Evolutionary conservation across 1,140 invertebrate species (phyloP), one percentile per base, ranked within the genome.

Genomic region (Phortica variegata): DNA sequence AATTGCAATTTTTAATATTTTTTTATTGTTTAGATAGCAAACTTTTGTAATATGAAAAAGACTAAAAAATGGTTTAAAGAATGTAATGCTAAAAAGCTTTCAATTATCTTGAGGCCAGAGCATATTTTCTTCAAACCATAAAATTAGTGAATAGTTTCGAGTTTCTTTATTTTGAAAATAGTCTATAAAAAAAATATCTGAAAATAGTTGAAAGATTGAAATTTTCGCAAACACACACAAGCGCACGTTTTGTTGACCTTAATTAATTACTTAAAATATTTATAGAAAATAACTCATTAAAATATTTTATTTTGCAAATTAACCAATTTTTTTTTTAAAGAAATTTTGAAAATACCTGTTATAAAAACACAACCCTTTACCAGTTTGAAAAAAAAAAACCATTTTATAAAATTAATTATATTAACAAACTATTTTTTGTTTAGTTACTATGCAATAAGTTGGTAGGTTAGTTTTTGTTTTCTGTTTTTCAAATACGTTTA

Each of bases 221-320:
- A 60, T 44, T 53, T 63, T 68, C 57, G 45, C 48, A 63, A 52
- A 61, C 62, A 68, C 65, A 69, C 63, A 69, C 60, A 68, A 63
- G 60, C 57, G 60, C 60, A 63, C 60, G 23, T 43, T 47, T 29
- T 6, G 33, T n/a, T 34, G n/a, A n/a, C n/a, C n/a, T n/a, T n/a
- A n/a, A n/a, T n/a, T n/a, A n/a, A n/a, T n/a, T n/a, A n/a, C n/a
- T 34, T 6, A 34, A 40, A 23, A 6, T 29, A 6, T 29, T 29
- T 29, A 7, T 29, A 29, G 12, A 29, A 29, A 29, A 29, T 29
- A 29, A 29, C 6, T 29, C 26, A 29, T 29, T 7, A 39, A 48
- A 52, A 53, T 56, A 54, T 42, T 53, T 53, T 33, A 66, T 60
- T 65, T 65, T 65, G 62, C 62, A 66, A 53, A 56, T 47, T 66